A percentile compares a stretch with the other conserved stretches of the same genome.
Conservation (phyloP, 2,797 vertebrate species). For the Dipus sagitta region DNA sequence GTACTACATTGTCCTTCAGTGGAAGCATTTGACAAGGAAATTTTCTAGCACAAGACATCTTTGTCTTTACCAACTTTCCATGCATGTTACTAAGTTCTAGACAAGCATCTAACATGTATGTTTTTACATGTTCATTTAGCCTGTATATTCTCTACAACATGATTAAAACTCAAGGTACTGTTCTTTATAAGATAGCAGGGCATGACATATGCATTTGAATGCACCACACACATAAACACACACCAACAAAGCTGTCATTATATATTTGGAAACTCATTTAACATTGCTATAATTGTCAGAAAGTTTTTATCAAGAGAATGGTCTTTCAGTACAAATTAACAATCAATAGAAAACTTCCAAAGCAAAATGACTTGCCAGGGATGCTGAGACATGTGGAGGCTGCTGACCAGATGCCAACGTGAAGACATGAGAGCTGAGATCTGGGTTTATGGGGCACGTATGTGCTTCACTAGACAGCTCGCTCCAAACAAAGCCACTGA, state of each 20-base stretch:
- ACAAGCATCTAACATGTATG: background rate
- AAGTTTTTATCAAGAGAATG: slow-evolving; percentile 69
- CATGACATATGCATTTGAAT: background rate
- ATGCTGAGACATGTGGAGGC: slow-evolving; percentile 82
- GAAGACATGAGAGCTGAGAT: slow-evolving; percentile 81
- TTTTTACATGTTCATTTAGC: background rate
- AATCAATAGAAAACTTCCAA: slow-evolving; percentile 76
- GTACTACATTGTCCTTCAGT: background rate
- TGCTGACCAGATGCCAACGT: slow-evolving; percentile 83
- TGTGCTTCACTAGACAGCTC: slow-evolving; percentile 83
- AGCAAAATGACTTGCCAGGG: slow-evolving; percentile 82
- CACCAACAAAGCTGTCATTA: slow-evolving; percentile 52
- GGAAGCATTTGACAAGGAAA: slow-evolving; percentile 3
- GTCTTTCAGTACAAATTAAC: slow-evolving; percentile 80
- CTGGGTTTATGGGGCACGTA: slow-evolving; percentile 83
- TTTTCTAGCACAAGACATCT: background rate
- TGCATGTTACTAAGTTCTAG: background rate
- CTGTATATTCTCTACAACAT: no score
- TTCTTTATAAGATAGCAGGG: background rate
- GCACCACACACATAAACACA: background rate
- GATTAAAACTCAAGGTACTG: background rate
- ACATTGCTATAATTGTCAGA: slow-evolving; percentile 62
- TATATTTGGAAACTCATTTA: slow-evolving; percentile 36
- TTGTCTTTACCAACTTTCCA: background rate
- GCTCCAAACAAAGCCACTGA: slow-evolving; percentile 80